A percentile compares a stretch with the other conserved stretches of the same genome.
Conservation (phyloP, 2,113 vertebrate genomes). For the Xenopus tropicalis region DNA sequence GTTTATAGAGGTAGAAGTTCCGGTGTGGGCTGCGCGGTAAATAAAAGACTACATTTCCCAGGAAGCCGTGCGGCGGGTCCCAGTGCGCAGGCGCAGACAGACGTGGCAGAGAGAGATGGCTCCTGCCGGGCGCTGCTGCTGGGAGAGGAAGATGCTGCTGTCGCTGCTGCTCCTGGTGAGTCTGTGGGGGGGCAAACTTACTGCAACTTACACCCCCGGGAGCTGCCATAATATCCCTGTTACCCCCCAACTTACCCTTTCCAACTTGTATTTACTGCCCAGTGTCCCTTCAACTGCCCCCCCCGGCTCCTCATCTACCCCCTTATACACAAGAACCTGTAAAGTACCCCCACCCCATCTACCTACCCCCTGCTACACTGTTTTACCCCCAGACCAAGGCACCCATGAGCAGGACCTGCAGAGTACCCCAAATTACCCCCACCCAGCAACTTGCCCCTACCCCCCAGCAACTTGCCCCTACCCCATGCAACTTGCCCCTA, state of each 20-base stretch:
- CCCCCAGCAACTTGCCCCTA: not conserved
- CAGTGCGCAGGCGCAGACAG: slow-evolving; percentile 32
- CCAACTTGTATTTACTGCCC: too few relatives aligned
- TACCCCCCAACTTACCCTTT: too few relatives aligned
- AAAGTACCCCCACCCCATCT: not conserved
- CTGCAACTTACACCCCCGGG: too few relatives aligned
- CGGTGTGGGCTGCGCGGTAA: too few relatives aligned
- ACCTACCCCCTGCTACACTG: not conserved
- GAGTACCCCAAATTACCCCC: not conserved
- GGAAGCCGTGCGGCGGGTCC: not conserved
- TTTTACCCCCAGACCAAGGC: not conserved
- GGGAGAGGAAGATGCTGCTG: not conserved
- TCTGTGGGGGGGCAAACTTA: not conserved
- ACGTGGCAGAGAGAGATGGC: slow-evolving; percentile 39
- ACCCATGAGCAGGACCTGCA: not conserved
- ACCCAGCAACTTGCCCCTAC: not conserved
- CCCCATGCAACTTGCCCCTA: not conserved
- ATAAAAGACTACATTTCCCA: slow-evolving; percentile 23
- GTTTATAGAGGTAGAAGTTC: too few relatives aligned
- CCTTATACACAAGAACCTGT: too few relatives aligned
- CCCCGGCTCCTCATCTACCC: too few relatives aligned
- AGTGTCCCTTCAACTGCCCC: too few relatives aligned
- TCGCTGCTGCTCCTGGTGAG: slow-evolving; percentile 22
- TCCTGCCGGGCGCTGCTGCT: slow-evolving; percentile 16
- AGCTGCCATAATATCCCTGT: too few relatives aligned